A percentile compares a stretch with the other conserved stretches of the same genome.
Evolutionary conservation across 1,140 invertebrate species (phyloP).

Genomic region (Penaeus indicus): DNA sequence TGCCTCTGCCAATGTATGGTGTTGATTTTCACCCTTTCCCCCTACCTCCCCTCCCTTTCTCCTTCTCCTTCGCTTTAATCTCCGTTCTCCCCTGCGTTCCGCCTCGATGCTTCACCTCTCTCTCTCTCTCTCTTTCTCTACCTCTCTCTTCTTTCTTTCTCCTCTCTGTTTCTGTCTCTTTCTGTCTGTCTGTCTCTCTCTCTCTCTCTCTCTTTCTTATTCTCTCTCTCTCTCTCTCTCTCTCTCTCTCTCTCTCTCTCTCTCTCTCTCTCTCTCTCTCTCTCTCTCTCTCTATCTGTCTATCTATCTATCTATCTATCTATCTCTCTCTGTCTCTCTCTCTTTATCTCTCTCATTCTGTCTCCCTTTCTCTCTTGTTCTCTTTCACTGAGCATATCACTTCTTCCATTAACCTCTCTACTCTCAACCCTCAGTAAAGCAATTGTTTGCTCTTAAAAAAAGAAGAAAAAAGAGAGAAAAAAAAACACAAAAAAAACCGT

Average conservation of each 20-base stretch:
- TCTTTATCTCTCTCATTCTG: background rate
- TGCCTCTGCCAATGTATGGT: background rate
- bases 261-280: slow-evolving; percentile 5
- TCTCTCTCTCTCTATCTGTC: background rate
- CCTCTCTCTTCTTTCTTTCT: background rate
- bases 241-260: slow-evolving; percentile 35
- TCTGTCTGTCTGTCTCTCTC: too few relatives aligned
- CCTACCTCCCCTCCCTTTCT: background rate
- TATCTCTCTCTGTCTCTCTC: background rate
- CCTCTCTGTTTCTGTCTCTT: too few relatives aligned
- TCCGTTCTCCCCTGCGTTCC: background rate
- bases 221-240: slow-evolving; percentile 32
- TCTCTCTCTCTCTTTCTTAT: slow-evolving; percentile 10
- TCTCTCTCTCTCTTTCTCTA: slow-evolving; percentile 22
- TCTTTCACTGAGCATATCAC: background rate
- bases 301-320: background rate
- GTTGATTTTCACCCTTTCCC: background rate
- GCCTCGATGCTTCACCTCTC: background rate
- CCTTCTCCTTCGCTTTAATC: slow-evolving; percentile 8
- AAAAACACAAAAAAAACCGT: too few relatives aligned
- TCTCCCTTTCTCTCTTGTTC: background rate
- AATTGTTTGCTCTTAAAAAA: too few relatives aligned
- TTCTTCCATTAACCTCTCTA: too few relatives aligned
- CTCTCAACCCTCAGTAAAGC: too few relatives aligned
- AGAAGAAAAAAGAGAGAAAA: too few relatives aligned